phyloP scores from a whole-genome alignment of 1,140 invertebrate species.

The Neomicropteryx cornuta region DNA sequence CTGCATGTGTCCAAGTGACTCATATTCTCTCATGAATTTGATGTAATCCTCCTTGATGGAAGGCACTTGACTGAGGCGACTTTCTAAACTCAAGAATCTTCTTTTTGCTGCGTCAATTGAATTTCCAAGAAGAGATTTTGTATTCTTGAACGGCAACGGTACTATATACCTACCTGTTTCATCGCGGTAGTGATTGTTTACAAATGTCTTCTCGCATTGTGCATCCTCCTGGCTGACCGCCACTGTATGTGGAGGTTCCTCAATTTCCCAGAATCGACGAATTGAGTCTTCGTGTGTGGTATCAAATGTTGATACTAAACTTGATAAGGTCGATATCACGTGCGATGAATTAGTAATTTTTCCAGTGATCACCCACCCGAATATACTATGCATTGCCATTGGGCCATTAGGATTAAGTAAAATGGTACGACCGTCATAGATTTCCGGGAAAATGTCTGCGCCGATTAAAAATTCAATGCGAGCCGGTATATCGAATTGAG shows the following conservation, averaged over 20 bases:
- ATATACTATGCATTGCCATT: too few species aligned
- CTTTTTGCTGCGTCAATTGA: conserved; percentile 12
- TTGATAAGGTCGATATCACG: too few species aligned
- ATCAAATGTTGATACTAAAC: too few species aligned
- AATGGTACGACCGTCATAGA: too few species aligned
- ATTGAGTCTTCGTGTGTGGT: neutral
- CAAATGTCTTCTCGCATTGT: conserved; percentile 16
- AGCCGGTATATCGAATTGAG: too few species aligned
- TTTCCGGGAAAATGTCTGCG: too few species aligned
- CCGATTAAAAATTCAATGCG: too few species aligned
- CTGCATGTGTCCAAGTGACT: conserved; percentile 18
- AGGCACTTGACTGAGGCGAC: conserved; percentile 1
- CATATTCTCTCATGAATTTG: conserved; percentile 19
- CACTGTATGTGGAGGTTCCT: conserved; percentile 10
- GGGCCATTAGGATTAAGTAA: too few species aligned
- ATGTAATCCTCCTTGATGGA: conserved; percentile 13
- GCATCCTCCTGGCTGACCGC: conserved; percentile 14
- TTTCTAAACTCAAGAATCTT: conserved; percentile 12
- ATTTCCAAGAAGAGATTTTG: conserved; percentile 13
- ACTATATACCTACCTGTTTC: conserved; percentile 19
- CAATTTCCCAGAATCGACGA: conserved; percentile 17
- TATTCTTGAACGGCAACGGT: conserved; percentile 17
- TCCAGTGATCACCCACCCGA: too few species aligned
- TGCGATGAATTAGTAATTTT: too few species aligned
- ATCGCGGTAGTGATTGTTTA: conserved; percentile 8